Conservation (phyloP, 2,113 vertebrate genomes). For the Hyla sarda region DNA sequence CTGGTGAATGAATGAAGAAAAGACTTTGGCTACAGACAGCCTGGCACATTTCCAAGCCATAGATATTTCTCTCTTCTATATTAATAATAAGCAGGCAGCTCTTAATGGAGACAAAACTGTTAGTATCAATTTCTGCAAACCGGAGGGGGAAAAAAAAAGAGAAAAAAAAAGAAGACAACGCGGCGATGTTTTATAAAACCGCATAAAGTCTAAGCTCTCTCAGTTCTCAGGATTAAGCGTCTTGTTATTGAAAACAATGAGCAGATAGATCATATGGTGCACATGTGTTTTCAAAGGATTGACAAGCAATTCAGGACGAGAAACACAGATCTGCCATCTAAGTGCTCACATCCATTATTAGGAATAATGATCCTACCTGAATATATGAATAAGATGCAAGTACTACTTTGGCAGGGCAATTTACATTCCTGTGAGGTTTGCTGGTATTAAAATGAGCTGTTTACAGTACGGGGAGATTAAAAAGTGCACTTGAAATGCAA, state of each 20-base stretch:
- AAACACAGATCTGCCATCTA: constrained; percentile 70
- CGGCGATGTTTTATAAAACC: constrained; percentile 32
- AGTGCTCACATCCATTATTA: constrained; percentile 77
- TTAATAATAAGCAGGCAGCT: constrained; percentile 54
- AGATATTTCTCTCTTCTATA: constrained; percentile 32
- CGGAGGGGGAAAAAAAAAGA: constrained; percentile 1
- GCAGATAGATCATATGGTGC: constrained; percentile 61
- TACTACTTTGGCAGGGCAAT: constrained; percentile 66
- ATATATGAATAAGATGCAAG: constrained; percentile 71
- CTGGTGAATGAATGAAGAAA: constrained; percentile 40
- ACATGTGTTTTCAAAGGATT: constrained; percentile 71
- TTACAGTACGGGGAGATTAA: constrained; percentile 66
- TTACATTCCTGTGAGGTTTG: constrained; percentile 73
- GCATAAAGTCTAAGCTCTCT: constrained; percentile 58
- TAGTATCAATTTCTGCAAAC: constrained; percentile 49
- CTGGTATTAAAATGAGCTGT: constrained; percentile 66
- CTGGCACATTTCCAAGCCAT: constrained; percentile 31
- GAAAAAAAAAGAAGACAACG: background rate
- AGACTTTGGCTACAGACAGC: constrained; percentile 26
- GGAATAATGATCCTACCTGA: constrained; percentile 71
- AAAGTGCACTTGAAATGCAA: constrained; percentile 68
- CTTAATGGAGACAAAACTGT: constrained; percentile 58
- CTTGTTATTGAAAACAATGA: constrained; percentile 64
- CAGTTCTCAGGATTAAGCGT: constrained; percentile 61
- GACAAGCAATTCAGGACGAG: constrained; percentile 68